Percentiles rank a stretch among this genome's conserved stretches.
Conservation (phyloP, 2,113 vertebrate species). For the Apteryx mantelli region DNA sequence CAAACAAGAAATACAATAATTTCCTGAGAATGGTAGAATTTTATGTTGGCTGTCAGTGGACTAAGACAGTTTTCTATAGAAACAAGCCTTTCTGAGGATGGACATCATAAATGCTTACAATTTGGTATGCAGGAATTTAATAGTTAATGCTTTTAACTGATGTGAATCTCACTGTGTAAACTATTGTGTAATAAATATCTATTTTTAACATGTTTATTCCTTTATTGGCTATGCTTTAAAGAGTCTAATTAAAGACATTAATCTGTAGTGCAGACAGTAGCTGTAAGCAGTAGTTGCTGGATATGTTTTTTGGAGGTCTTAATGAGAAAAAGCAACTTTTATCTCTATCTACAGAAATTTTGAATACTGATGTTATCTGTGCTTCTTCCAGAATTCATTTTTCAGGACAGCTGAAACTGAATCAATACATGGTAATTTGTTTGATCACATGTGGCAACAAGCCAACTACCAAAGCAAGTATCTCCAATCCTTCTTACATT, state of each 20-base stretch:
- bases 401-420: background rate
- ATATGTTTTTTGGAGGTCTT: background rate
- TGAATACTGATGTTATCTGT: background rate
- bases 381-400: background rate
- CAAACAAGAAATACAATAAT: background rate
- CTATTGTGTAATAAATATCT: background rate
- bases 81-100: background rate
- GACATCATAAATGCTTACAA: background rate
- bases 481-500: background rate
- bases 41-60: background rate
- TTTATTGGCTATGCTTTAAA: conserved; percentile 22
- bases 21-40: background rate
- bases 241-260: conserved; percentile 54
- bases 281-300: background rate
- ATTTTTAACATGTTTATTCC: conserved; percentile 35
- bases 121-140: background rate
- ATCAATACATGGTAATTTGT: background rate
- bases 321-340: background rate
- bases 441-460: background rate
- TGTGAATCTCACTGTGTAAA: background rate
- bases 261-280: conserved; percentile 29
- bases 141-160: conserved; percentile 16
- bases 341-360: background rate
- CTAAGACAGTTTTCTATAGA: background rate
- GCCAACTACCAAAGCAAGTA: background rate